A percentile compares a stretch with the other conserved stretches of the same genome.
Evolutionary conservation across 1,140 invertebrate genomes (phyloP).

Genomic region (Papilio glaucus): DNA sequence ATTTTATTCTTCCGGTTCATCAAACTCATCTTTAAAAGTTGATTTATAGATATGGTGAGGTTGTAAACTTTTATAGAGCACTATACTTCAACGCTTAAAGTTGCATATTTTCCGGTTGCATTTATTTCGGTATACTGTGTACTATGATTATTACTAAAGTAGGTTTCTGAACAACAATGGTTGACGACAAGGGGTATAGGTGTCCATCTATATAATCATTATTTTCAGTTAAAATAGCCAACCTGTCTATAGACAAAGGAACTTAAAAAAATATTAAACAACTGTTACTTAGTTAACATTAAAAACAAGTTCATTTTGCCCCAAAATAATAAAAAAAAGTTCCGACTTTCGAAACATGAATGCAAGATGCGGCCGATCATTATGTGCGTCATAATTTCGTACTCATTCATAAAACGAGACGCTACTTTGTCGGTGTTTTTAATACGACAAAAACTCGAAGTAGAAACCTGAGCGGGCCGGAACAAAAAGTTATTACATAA

Average conservation of each 20-base stretch:
- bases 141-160: no score
- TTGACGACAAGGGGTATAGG: no score
- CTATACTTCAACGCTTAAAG: no score
- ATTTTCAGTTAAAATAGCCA: no score
- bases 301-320: background rate
- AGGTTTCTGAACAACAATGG: no score
- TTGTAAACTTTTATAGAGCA: no score
- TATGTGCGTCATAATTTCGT: constrained; percentile 1
- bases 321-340: background rate
- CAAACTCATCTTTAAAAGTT: background rate
- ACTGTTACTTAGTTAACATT: background rate
- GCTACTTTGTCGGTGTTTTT: constrained; percentile 14
- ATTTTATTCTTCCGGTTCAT: background rate
- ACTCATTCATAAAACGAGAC: constrained; percentile 21
- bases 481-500: constrained; percentile 12
- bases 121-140: no score
- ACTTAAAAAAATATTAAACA: background rate
- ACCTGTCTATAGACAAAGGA: background rate
- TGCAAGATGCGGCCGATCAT: background rate
- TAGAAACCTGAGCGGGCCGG: background rate
- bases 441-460: background rate
- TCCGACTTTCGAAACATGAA: constrained; percentile 5
- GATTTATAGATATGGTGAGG: no score
- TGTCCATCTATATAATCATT: no score
- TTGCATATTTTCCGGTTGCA: no score